Evolutionary conservation across 2,797 vertebrate genomes (phyloP).

Genomic region (Cynopterus sphinx): DNA sequence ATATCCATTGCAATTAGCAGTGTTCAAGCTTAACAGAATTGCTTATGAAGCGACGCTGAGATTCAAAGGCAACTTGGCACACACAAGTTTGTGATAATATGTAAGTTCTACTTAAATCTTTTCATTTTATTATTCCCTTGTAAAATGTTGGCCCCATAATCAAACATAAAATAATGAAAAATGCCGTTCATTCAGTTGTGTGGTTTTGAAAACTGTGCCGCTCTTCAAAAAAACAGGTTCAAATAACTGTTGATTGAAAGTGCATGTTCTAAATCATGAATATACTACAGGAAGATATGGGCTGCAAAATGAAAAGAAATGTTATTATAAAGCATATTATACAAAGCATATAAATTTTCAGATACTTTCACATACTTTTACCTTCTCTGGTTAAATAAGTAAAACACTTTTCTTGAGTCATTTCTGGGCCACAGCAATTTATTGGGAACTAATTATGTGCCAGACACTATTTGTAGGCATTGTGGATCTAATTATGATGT

Average conservation of each 20-base stretch:
- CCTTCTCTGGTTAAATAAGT: neutral
- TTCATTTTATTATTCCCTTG: neutral
- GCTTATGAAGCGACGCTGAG: neutral
- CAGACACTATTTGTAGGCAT: neutral
- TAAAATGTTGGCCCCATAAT: neutral
- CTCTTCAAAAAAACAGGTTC: neutral
- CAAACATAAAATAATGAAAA: constrained; percentile 29
- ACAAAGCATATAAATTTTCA: neutral
- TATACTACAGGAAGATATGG: neutral
- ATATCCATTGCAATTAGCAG: neutral
- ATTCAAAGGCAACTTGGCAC: constrained; percentile 4
- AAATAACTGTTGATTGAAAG: neutral
- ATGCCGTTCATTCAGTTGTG: neutral
- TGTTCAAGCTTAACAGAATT: constrained; percentile 18
- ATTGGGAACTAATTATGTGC: neutral
- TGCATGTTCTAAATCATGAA: neutral
- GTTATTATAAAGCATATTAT: neutral
- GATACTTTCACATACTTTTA: neutral
- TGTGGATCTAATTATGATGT: neutral
- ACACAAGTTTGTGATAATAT: neutral
- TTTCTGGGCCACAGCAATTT: neutral
- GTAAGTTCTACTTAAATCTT: neutral
- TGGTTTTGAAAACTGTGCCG: neutral
- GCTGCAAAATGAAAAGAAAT: neutral
- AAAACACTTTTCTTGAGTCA: neutral